Evolutionary conservation across 1,140 invertebrate species (phyloP).

Genomic region (Diuraphis noxia): DNA sequence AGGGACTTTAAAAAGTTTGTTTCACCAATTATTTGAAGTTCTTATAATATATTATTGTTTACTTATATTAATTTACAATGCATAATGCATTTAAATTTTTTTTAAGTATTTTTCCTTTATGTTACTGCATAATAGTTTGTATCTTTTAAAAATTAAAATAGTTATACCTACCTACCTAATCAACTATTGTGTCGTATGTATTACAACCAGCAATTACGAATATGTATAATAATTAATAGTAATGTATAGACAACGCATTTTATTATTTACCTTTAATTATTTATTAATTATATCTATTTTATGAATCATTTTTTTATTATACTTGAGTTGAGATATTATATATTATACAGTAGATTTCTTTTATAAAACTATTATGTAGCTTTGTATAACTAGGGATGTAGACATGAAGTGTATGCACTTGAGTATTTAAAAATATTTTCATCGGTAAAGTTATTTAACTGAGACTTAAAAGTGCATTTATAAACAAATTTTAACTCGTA

Average conservation of each 20-base stretch:
- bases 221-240: too few species aligned
- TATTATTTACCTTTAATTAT: neutral
- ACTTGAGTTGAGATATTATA: too few species aligned
- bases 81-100: too few species aligned
- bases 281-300: neutral
- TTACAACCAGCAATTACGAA: neutral
- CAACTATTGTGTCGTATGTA: neutral
- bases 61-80: neutral
- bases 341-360: neutral
- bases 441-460: neutral
- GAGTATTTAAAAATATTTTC: neutral
- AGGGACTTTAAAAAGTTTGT: neutral
- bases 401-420: too few species aligned
- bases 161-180: too few species aligned
- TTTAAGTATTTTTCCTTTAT: neutral
- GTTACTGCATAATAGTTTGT: neutral
- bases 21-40: neutral
- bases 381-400: neutral
- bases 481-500: neutral
- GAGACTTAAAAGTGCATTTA: neutral
- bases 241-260: neutral
- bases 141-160: neutral
- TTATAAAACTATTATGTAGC: neutral
- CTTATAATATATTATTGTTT: neutral
- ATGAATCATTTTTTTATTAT: neutral